Evolutionary conservation across 2,888 invertebrate genomes (phyloP).

Genomic region (Hymenopus coronatus): DNA sequence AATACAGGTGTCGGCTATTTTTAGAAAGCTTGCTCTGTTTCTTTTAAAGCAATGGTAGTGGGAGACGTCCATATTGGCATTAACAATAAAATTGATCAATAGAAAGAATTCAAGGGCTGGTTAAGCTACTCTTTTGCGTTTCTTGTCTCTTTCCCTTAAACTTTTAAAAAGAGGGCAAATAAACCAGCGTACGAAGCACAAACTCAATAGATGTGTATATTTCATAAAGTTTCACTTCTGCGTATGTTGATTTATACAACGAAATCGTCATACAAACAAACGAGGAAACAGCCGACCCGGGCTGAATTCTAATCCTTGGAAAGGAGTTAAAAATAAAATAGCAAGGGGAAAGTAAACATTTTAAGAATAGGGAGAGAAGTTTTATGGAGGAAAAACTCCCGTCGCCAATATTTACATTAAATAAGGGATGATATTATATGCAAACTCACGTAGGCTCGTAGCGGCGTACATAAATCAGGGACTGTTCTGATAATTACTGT

Average conservation of each 20-base stretch:
- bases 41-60: too few relatives aligned
- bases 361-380: background rate
- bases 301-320: background rate
- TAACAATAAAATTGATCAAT: too few relatives aligned
- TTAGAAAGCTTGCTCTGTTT: too few relatives aligned
- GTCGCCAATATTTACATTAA: constrained; percentile 3
- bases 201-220: background rate
- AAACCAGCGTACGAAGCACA: background rate
- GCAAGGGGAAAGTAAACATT: background rate
- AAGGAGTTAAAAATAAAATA: background rate
- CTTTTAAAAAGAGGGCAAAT: background rate
- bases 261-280: constrained; percentile 13
- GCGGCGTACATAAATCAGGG: constrained; percentile 28
- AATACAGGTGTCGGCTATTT: too few relatives aligned
- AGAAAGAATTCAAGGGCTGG: too few relatives aligned
- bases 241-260: constrained; percentile 3
- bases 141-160: background rate
- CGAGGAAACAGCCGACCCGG: background rate
- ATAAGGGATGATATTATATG: constrained; percentile 15
- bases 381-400: background rate
- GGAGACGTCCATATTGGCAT: too few relatives aligned
- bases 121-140: background rate
- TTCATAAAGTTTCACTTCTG: background rate
- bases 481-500: constrained; percentile 29
- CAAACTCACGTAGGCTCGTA: constrained; percentile 21